These are phyloP conservation scores for Leptothorax acervorum DNA, from an alignment of 2,888 invertebrate species.

Conservation along the genomic window DNA sequence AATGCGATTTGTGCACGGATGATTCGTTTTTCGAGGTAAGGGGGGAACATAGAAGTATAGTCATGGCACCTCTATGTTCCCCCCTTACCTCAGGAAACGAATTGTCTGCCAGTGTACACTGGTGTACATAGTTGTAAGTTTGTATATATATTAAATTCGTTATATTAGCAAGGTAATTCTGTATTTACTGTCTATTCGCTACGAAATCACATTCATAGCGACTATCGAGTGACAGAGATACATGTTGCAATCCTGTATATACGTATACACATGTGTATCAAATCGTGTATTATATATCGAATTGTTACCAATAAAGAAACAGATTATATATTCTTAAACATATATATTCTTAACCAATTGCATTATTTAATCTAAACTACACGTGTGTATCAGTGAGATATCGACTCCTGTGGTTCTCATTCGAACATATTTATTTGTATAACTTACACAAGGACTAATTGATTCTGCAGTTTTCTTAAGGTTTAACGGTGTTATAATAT, in stretches of 20 bases:
- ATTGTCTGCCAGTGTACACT: too few relatives aligned
- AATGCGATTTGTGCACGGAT: not conserved
- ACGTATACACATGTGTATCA: not conserved
- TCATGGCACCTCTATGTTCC: too few relatives aligned
- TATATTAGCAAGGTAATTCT: not conserved
- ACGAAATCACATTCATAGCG: not conserved
- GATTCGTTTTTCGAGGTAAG: too few relatives aligned
- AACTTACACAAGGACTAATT: conserved; percentile 34
- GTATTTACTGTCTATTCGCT: not conserved
- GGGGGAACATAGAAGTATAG: too few relatives aligned
- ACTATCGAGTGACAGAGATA: not conserved
- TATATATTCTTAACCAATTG: not conserved
- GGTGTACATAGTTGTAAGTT: not conserved
- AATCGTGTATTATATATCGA: not conserved
- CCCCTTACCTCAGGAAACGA: too few relatives aligned
- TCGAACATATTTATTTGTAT: conserved; percentile 7
- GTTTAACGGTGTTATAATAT: conserved; percentile 11
- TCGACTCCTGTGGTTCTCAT: not conserved
- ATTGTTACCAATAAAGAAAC: conserved; percentile 2
- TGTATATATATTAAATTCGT: not conserved
- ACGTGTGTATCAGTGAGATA: not conserved
- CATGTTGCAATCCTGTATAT: not conserved
- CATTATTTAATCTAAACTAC: not conserved
- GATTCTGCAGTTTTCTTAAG: conserved; percentile 17
- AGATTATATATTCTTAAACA: not conserved